These are phyloP conservation scores for Simalia tracyae DNA, from an alignment of 2,797 vertebrate genomes.

Conservation along the genomic window DNA sequence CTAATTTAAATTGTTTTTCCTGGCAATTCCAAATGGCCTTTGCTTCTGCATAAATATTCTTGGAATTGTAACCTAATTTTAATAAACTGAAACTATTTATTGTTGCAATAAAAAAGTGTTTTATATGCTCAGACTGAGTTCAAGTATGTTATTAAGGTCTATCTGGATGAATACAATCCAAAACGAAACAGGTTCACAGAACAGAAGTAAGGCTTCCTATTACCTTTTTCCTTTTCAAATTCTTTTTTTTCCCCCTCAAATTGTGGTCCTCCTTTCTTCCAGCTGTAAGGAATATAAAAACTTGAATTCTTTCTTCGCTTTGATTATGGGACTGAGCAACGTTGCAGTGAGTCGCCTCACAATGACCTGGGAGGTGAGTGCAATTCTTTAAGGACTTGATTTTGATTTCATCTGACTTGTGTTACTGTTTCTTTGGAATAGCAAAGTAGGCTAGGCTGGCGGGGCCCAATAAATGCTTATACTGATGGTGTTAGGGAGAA, in stretches of 20 bases:
- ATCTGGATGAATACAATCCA: neutral
- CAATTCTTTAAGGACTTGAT: constrained; percentile 2
- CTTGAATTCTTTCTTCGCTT: constrained; percentile 94
- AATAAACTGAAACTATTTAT: neutral
- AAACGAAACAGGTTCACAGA: neutral
- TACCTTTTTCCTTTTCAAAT: constrained; percentile 3
- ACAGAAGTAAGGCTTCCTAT: neutral
- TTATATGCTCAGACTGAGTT: neutral
- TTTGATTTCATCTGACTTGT: neutral
- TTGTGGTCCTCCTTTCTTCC: constrained; percentile 67
- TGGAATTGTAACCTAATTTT: neutral
- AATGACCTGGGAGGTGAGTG: constrained; percentile 96
- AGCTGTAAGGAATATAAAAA: constrained; percentile 98
- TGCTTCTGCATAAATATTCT: neutral
- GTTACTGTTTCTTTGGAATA: neutral
- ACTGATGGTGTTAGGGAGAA: neutral
- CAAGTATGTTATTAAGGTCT: neutral
- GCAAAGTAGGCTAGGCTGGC: neutral
- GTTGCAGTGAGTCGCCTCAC: constrained; percentile 92
- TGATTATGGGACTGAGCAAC: constrained; percentile 96
- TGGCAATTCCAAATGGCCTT: neutral
- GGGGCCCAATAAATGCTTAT: neutral
- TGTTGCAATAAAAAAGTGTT: neutral
- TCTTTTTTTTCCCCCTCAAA: constrained; percentile 38
- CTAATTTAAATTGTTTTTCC: neutral